Evolutionary conservation across 2,113 vertebrate species (phyloP).

Genomic region (Bucco capensis): DNA sequence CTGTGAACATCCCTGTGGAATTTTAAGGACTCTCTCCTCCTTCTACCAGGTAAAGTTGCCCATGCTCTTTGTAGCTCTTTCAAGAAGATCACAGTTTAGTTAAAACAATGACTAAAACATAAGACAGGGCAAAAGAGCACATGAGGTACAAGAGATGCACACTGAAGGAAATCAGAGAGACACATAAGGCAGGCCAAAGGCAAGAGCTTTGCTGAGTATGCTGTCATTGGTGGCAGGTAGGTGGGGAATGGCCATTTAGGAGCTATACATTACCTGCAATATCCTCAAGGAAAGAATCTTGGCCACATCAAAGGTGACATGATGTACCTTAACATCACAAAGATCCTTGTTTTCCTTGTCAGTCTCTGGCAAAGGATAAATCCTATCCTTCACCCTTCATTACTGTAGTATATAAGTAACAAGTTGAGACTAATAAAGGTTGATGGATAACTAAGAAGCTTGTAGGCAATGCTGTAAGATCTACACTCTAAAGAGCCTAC

Average conservation of each 20-base stretch:
- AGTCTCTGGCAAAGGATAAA: background rate
- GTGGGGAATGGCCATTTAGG: background rate
- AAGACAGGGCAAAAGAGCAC: background rate
- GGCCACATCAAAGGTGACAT: background rate
- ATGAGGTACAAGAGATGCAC: background rate
- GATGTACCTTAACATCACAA: background rate
- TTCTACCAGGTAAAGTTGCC: background rate
- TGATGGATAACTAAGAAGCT: background rate
- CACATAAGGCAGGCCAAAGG: background rate
- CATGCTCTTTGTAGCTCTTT: background rate
- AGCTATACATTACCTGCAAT: background rate
- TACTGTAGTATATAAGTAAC: rapidly evolving
- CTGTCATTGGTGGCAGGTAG: background rate
- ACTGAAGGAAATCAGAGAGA: background rate
- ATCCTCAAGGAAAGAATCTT: background rate
- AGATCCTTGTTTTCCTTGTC: background rate
- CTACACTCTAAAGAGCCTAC: background rate
- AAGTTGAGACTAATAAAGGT: background rate
- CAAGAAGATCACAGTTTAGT: background rate
- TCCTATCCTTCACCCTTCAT: background rate
- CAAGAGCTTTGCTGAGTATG: background rate
- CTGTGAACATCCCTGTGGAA: background rate
- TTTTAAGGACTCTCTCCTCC: background rate
- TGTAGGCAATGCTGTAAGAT: background rate
- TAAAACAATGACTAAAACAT: background rate